Percentiles rank a stretch among this genome's conserved stretches.
phyloP scores from a whole-genome alignment of 2,113 vertebrate genomes.

The Nibea albiflora region DNA sequence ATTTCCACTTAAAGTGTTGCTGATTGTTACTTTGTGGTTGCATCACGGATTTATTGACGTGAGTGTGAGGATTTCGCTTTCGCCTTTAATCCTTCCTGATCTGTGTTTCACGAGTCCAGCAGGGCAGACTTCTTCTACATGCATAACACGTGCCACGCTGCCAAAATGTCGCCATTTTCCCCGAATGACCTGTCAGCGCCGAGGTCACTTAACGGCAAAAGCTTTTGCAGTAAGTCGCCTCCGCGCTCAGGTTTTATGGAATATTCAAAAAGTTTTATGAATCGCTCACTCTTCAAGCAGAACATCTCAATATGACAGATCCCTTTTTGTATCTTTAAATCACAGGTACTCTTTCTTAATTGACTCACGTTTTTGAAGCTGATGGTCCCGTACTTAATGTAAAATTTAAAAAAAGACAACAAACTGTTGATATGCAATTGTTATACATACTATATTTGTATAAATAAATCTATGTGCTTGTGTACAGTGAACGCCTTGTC shows the following conservation, averaged over 20 bases:
- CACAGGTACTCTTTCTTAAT: constrained; percentile 80
- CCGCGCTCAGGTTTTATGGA: constrained; percentile 25
- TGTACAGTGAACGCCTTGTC: constrained; percentile 72
- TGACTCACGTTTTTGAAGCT: constrained; percentile 81
- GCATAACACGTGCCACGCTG: background rate
- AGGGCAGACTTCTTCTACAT: constrained; percentile 14
- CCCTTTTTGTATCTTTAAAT: constrained; percentile 80
- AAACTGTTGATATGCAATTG: constrained; percentile 87
- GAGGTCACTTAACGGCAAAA: background rate
- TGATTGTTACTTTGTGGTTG: background rate
- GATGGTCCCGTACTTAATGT: constrained; percentile 77
- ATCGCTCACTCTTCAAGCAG: constrained; percentile 21
- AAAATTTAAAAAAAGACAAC: constrained; percentile 63
- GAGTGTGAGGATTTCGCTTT: constrained; percentile 12
- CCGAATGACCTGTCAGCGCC: constrained; percentile 4
- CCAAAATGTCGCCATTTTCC: constrained; percentile 1
- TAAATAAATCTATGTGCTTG: constrained; percentile 87
- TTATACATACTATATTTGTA: constrained; percentile 90
- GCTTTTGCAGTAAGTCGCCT: background rate
- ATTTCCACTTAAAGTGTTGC: constrained; percentile 11
- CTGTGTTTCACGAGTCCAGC: constrained; percentile 22
- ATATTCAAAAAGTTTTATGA: constrained; percentile 39
- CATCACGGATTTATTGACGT: background rate
- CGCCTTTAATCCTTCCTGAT: background rate
- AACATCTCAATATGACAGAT: constrained; percentile 47